Evolutionary conservation across 2,888 invertebrate species (phyloP), one percentile per base, ranked within the genome.

Genomic region (Pseudanteris insignis): DNA sequence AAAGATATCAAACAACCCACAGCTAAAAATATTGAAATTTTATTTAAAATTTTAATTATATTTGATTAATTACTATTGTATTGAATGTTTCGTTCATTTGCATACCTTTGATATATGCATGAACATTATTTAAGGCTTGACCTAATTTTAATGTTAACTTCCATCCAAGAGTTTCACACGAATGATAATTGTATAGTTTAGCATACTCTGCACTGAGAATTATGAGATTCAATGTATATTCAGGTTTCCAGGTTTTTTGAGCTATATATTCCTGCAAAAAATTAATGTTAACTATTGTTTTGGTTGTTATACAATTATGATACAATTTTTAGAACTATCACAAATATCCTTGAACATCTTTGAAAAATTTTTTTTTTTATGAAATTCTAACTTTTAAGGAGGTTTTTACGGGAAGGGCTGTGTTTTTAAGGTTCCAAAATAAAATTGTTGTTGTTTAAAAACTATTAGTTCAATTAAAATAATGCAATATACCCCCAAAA

Each of bases 131-230:
- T 1, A 74, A 36, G 43, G 65, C 59, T 2, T 33, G 37, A 2
- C 78, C 75, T 28, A 79, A 59, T 38, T 69, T 68, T 46, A 72
- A 67, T 2, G 71, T 73, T 24, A 79, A 41, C 33, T 63, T 69
- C 79, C 78, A 80, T 37, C 66, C 64, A 11, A 65, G 60, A 33
- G 61, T 57, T 66, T 79, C 79, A 32, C 72, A 68, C 8, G 60
- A 43, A 40, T 71, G 63, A 41, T 73, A 76, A 36, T 70, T 66
- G 53, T 75, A 72, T 2, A 79, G 63, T 11, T 71, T 69, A 9
- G 72, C 67, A 53, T 76, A 78, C 68, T 79, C 78, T 2, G 70
- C 76, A 32, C 72, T 73, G 24, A 72, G 66, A 40, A 71, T 69
- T n/a, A 77, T 63, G 1, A 64, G 63, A 8, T 63, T 65, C 4